Percentiles rank a stretch among this genome's conserved stretches.
phyloP scores from a whole-genome alignment of 2,888 invertebrate genomes.

The Alloplasta piceator region DNA sequence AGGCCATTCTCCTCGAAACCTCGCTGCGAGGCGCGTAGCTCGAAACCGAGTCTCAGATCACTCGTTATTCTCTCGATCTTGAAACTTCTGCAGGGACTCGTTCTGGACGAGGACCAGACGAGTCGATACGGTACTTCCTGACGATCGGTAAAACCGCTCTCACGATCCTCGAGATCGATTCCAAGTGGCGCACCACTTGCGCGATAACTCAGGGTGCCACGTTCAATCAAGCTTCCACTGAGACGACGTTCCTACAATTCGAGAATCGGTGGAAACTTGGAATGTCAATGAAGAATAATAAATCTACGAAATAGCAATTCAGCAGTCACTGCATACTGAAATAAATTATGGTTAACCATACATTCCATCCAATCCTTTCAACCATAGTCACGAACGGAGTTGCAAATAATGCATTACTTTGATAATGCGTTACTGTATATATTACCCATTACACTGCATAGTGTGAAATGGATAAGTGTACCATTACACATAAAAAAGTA shows the following conservation, averaged over 20 bases:
- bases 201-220: slow-evolving; percentile 93
- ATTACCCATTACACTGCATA: too few species aligned
- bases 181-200: slow-evolving; percentile 94
- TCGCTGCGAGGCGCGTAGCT: slow-evolving; percentile 72
- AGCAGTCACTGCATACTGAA: too few species aligned
- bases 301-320: too few species aligned
- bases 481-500: too few species aligned
- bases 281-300: too few species aligned
- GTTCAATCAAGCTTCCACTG: slow-evolving; percentile 93
- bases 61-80: slow-evolving; percentile 85
- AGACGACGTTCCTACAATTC: slow-evolving; percentile 87
- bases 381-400: too few species aligned
- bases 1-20: slow-evolving; percentile 74
- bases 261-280: not conserved
- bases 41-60: slow-evolving; percentile 74
- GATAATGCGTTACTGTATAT: too few species aligned
- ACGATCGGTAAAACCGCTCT: slow-evolving; percentile 93
- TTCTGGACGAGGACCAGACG: slow-evolving; percentile 92
- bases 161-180: slow-evolving; percentile 92
- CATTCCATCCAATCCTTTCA: too few species aligned
- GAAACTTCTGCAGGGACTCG: slow-evolving; percentile 92
- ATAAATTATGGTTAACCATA: too few species aligned
- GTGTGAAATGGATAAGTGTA: too few species aligned
- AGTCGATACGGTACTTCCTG: slow-evolving; percentile 94
- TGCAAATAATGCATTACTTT: too few species aligned